phyloP scores from a whole-genome alignment of 2,888 invertebrate species.

The Rhogogaster chlorosoma region DNA sequence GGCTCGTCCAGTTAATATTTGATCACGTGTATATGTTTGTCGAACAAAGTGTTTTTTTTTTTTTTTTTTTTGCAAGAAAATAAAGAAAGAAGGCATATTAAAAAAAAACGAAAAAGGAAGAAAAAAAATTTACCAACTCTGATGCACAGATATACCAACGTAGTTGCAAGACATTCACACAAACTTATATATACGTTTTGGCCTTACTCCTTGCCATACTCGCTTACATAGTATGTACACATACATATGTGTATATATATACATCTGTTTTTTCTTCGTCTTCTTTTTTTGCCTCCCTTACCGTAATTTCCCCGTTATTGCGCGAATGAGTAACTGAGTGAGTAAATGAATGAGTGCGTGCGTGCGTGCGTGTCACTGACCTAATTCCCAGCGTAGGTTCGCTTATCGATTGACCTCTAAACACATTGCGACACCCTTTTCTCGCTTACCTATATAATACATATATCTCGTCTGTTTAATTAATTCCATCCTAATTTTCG shows the following conservation, averaged over 20 bases:
- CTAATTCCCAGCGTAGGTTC: conserved; percentile 51
- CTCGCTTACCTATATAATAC: background rate
- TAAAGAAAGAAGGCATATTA: background rate
- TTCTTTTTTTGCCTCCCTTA: background rate
- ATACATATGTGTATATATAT: too few species aligned
- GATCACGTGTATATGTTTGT: background rate
- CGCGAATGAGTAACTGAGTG: background rate
- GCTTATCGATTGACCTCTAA: conserved; percentile 53
- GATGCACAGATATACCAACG: too few species aligned
- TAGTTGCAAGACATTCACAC: background rate
- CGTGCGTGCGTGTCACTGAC: conserved; percentile 50
- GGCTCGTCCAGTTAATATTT: conserved; percentile 8
- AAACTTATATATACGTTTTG: background rate
- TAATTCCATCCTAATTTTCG: background rate
- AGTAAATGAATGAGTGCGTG: conserved; percentile 2
- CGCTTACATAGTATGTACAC: background rate
- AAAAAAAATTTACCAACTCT: too few species aligned
- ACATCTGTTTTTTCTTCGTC: background rate
- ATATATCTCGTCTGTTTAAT: background rate
- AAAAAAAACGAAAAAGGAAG: too few species aligned
- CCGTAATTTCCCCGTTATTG: conserved; percentile 15
- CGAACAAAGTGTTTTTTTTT: background rate
- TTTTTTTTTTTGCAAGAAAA: background rate
- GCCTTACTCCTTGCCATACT: background rate
- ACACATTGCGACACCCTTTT: conserved; percentile 24